phyloP scores from a whole-genome alignment of 2,888 invertebrate species.

The Silvanus unidentatus region DNA sequence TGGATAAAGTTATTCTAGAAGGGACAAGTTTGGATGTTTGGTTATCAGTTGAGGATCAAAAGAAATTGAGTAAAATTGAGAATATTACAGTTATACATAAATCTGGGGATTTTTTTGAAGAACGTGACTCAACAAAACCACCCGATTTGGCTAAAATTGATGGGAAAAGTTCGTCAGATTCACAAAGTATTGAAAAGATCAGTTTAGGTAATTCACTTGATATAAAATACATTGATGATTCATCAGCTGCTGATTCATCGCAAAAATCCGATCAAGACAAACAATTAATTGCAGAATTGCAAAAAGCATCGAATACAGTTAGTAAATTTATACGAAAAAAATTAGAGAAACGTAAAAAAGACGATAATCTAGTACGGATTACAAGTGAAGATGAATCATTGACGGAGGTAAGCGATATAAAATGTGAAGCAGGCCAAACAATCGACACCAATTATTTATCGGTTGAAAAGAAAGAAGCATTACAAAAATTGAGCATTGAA shows the following conservation, averaged over 20 bases:
- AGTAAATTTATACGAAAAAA: conserved; percentile 39
- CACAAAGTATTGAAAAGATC: conserved; percentile 40
- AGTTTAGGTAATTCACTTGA: conserved; percentile 45
- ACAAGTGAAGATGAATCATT: conserved; percentile 65
- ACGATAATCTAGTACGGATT: conserved; percentile 41
- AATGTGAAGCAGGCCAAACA: conserved; percentile 40
- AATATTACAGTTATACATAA: conserved; percentile 41
- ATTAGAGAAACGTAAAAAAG: conserved; percentile 37
- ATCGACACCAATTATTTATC: conserved; percentile 49
- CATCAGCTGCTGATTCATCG: conserved; percentile 42
- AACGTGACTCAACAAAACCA: conserved; percentile 36
- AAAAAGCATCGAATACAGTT: conserved; percentile 39
- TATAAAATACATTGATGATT: conserved; percentile 46
- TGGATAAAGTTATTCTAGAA: conserved; percentile 42
- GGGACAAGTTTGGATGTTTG: conserved; percentile 47
- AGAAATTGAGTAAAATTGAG: conserved; percentile 35
- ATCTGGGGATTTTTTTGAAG: conserved; percentile 46
- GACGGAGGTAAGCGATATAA: conserved; percentile 60
- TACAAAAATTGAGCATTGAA: conserved; percentile 44
- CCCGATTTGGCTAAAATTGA: conserved; percentile 42
- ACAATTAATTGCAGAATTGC: conserved; percentile 40
- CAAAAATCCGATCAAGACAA: conserved; percentile 43
- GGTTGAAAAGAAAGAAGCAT: conserved; percentile 49
- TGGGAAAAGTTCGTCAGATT: conserved; percentile 43
- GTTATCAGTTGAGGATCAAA: conserved; percentile 45